Evolutionary conservation across 2,797 vertebrate genomes (phyloP).

Genomic region (Micromesistius poutassou): DNA sequence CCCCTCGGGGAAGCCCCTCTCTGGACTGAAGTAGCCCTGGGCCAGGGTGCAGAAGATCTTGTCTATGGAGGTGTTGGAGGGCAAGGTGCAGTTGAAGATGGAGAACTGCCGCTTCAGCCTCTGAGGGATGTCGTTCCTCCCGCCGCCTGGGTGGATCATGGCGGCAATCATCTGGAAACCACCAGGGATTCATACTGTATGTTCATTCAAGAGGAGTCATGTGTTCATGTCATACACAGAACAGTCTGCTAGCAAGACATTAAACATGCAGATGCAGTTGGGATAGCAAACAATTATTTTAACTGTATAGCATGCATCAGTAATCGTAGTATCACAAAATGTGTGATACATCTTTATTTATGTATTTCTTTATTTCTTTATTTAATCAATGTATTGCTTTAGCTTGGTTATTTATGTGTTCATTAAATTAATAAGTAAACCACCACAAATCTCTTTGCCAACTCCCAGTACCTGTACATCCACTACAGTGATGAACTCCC

Average conservation of each 20-base stretch:
- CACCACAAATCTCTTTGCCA: background rate
- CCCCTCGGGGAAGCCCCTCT: constrained; percentile 66
- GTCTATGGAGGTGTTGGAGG: constrained; percentile 82
- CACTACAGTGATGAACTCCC: constrained; percentile 78
- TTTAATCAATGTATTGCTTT: no score
- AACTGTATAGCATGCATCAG: background rate
- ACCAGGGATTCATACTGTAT: background rate
- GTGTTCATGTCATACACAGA: no score
- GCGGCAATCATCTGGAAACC: constrained; percentile 75
- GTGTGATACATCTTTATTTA: background rate
- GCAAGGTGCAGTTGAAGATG: constrained; percentile 82
- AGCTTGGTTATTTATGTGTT: background rate
- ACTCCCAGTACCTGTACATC: constrained; percentile 62
- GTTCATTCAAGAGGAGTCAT: background rate
- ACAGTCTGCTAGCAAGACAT: background rate
- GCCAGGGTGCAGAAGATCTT: constrained; percentile 80
- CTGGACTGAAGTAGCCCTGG: constrained; percentile 79
- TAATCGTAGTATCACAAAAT: no score
- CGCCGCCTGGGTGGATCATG: constrained; percentile 85
- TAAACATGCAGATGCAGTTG: background rate
- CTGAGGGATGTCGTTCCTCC: constrained; percentile 83
- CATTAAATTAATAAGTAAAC: background rate
- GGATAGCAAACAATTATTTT: background rate
- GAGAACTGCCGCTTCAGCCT: constrained; percentile 83
- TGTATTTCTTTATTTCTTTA: background rate